phyloP scores from a whole-genome alignment of 2,797 vertebrate species.

The Danio jaintianensis region DNA sequence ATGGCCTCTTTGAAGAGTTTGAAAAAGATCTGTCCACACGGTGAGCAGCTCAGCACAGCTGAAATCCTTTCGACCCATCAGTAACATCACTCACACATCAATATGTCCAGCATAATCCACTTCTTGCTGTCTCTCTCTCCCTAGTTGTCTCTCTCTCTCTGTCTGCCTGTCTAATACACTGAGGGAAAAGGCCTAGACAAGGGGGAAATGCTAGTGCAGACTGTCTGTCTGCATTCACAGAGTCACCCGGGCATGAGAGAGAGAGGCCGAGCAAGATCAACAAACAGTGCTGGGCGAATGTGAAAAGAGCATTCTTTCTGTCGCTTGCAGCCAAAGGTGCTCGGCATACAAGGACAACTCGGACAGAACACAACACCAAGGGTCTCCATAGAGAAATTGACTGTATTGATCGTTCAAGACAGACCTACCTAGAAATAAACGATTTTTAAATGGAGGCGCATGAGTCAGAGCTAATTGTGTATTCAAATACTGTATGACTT shows the following conservation, averaged over 20 bases:
- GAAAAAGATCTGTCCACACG: conserved; percentile 14
- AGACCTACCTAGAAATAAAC: neutral
- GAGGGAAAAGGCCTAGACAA: conserved; percentile 18
- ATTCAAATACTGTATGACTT: neutral
- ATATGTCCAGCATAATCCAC: conserved; percentile 37
- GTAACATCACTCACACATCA: conserved; percentile 42
- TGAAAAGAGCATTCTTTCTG: conserved; percentile 37
- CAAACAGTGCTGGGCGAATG: conserved; percentile 23
- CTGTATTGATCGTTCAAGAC: neutral
- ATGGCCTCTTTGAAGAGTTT: neutral
- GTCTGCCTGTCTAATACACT: conserved; percentile 2
- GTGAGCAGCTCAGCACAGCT: conserved; percentile 18
- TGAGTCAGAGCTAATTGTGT: neutral
- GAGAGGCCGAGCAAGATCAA: conserved; percentile 13
- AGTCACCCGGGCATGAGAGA: conserved; percentile 40
- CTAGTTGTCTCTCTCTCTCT: conserved; percentile 15
- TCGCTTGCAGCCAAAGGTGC: conserved; percentile 16
- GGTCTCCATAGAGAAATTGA: neutral
- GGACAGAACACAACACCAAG: neutral
- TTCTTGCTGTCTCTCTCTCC: conserved; percentile 12
- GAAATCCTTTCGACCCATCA: neutral
- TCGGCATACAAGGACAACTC: neutral
- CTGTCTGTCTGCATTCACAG: conserved; percentile 33
- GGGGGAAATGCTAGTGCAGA: conserved; percentile 21
- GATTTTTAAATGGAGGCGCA: neutral